A percentile compares a stretch with the other conserved stretches of the same genome.
Evolutionary conservation across 1,140 invertebrate genomes (phyloP).

Genomic region (Subanguina moxae): DNA sequence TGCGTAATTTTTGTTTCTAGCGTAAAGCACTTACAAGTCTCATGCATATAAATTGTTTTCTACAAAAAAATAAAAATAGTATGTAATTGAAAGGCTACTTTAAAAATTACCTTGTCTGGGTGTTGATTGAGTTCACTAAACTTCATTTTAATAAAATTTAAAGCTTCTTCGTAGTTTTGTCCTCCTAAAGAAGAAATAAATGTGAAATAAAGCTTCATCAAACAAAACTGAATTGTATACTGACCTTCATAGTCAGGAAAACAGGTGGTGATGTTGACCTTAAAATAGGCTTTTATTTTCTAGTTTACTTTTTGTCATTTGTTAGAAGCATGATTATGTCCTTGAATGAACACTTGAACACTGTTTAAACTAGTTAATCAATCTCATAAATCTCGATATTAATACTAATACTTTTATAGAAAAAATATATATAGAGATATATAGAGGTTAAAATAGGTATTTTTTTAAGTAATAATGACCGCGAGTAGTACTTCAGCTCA

Average conservation of each 20-base stretch:
- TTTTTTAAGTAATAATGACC: too few species aligned
- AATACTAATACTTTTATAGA: too few species aligned
- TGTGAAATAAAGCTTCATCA: neutral
- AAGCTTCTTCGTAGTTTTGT: constrained; percentile 58
- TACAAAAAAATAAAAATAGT: neutral
- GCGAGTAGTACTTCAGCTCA: too few species aligned
- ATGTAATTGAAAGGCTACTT: neutral
- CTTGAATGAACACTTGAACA: too few species aligned
- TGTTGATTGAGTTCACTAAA: constrained; percentile 57
- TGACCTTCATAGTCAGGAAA: constrained; percentile 49
- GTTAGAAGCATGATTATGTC: too few species aligned
- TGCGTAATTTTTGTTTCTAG: neutral
- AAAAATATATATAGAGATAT: too few species aligned
- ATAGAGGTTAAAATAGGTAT: too few species aligned
- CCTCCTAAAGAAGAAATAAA: constrained; percentile 51
- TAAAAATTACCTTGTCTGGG: constrained; percentile 45
- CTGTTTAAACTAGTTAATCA: too few species aligned
- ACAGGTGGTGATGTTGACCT: constrained; percentile 44
- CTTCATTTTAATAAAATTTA: constrained; percentile 56
- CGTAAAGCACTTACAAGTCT: constrained; percentile 48
- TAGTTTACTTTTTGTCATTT: neutral
- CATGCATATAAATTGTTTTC: constrained; percentile 53
- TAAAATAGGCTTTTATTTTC: neutral
- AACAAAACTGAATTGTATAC: constrained; percentile 3
- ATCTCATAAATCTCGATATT: too few species aligned